phyloP scores from a whole-genome alignment of 2,113 vertebrate species.

The Cynopterus brachyotis region DNA sequence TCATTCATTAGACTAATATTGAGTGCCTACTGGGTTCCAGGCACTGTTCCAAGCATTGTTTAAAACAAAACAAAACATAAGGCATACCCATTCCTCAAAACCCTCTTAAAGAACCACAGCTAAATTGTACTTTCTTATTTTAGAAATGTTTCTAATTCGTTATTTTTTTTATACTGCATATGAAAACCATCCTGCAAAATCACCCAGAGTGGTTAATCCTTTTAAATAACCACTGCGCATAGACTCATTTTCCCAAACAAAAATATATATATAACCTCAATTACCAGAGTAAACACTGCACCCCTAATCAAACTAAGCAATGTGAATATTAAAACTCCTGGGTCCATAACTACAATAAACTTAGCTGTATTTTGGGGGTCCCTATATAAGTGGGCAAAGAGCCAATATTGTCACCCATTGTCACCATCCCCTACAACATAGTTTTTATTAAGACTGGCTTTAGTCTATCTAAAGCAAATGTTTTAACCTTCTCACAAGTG shows the following conservation, averaged over 20 bases:
- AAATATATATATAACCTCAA: not conserved
- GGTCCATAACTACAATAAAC: not conserved
- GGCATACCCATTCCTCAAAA: not conserved
- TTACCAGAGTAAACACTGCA: not conserved
- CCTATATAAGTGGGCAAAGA: not conserved
- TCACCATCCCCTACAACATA: not conserved
- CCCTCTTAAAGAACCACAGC: not conserved
- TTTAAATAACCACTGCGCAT: not conserved
- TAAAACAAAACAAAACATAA: not conserved
- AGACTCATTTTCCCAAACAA: not conserved
- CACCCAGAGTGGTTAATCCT: not conserved
- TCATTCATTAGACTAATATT: not conserved
- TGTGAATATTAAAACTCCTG: not conserved
- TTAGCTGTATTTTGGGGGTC: not conserved
- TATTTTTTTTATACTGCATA: not conserved
- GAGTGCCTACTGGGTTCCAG: not conserved
- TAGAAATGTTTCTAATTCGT: not conserved
- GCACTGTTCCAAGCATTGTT: not conserved
- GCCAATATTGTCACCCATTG: not conserved
- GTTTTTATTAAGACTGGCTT: not conserved
- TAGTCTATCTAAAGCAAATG: not conserved
- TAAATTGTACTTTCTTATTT: conserved; percentile 2
- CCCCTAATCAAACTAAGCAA: not conserved
- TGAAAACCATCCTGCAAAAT: conserved; percentile 6
- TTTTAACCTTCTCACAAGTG: not conserved